Percentiles rank a stretch among this genome's conserved stretches.
Conservation (phyloP, 2,888 invertebrate genomes). For the Bimastos eiseni region DNA sequence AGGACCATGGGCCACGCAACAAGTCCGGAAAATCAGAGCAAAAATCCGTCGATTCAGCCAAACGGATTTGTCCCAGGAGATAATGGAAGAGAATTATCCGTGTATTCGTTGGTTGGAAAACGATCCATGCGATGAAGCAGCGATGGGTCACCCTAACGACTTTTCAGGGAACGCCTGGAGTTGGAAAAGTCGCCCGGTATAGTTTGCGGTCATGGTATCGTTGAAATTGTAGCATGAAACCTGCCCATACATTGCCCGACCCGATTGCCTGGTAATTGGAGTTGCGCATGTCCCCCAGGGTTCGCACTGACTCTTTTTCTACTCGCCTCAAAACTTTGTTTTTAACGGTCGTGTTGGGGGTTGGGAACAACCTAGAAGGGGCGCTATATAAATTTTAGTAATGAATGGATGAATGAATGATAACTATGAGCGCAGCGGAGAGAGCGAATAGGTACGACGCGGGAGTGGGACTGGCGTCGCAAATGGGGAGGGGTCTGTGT, state of each 20-base stretch:
- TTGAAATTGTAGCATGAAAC: background rate
- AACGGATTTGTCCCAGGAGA: background rate
- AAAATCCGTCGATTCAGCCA: background rate
- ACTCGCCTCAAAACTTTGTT: too few species aligned
- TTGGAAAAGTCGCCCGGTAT: background rate
- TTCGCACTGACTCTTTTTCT: too few species aligned
- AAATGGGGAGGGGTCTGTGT: background rate
- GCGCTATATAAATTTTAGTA: too few species aligned
- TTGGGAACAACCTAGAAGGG: too few species aligned
- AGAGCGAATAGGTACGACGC: background rate
- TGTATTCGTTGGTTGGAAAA: background rate
- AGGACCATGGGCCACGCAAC: background rate
- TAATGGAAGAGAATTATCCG: background rate
- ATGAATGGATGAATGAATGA: too few species aligned
- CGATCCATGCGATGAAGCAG: background rate
- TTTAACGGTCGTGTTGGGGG: too few species aligned
- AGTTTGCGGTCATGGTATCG: background rate
- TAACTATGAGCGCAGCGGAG: background rate
- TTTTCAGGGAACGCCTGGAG: background rate
- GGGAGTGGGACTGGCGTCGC: background rate
- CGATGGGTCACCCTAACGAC: background rate
- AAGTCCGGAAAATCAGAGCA: background rate
- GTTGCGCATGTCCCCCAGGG: too few species aligned
- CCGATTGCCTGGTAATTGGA: background rate
- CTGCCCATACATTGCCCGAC: background rate